phyloP scores from a whole-genome alignment of 2,888 invertebrate genomes.

The Hedya salicella region DNA sequence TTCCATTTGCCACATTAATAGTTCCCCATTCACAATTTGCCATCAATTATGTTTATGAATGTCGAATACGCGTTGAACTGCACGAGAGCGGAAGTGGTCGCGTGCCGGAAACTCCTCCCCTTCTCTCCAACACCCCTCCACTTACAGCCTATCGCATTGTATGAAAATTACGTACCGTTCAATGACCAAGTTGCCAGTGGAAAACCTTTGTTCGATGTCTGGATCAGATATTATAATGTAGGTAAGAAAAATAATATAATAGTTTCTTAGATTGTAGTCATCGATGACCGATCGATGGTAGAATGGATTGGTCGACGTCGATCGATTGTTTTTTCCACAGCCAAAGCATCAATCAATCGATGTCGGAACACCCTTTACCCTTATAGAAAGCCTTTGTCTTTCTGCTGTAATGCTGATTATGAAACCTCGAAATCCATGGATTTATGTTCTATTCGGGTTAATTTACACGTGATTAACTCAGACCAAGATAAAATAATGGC shows the following conservation, averaged over 20 bases:
- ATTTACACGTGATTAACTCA: no score
- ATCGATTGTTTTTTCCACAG: no score
- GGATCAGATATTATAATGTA: background rate
- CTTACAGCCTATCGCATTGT: constrained; percentile 30
- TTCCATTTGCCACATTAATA: background rate
- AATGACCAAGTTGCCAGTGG: constrained; percentile 6
- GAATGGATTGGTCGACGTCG: no score
- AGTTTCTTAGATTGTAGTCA: no score
- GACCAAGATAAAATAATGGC: no score
- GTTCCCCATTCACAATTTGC: background rate
- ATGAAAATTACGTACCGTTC: constrained; percentile 42
- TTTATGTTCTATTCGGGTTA: no score
- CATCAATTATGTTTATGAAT: constrained; percentile 4
- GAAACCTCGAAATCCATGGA: no score
- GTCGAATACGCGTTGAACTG: background rate
- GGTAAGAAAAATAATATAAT: background rate
- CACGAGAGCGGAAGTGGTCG: constrained; percentile 47
- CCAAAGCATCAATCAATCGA: no score
- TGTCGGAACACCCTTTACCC: no score
- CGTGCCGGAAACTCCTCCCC: constrained; percentile 54
- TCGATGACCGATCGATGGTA: no score
- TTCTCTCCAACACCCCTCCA: constrained; percentile 48
- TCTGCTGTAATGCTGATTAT: no score
- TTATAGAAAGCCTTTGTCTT: no score
- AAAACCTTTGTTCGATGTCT: constrained; percentile 4